Evolutionary conservation across 2,797 vertebrate genomes (phyloP).

Genomic region (Melanotaenia maccullochi): DNA sequence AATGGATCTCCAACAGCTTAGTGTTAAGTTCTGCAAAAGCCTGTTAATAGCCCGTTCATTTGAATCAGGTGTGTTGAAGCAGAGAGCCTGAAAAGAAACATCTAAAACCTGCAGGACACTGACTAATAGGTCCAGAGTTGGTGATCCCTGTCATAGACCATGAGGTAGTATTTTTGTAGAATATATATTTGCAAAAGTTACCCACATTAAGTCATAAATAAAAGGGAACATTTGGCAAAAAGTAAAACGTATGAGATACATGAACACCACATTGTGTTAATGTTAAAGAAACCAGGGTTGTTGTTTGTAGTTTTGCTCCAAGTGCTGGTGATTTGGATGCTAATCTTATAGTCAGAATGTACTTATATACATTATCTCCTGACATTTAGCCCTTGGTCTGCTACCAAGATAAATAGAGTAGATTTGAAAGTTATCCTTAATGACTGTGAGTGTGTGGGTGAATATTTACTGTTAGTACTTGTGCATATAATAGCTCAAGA

Average conservation of each 20-base stretch:
- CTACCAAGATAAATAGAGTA: constrained; percentile 16
- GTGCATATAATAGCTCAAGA: not conserved
- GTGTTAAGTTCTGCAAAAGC: too few species aligned
- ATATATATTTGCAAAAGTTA: too few species aligned
- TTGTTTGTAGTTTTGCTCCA: not conserved
- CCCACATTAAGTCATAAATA: not conserved
- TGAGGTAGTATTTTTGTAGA: too few species aligned
- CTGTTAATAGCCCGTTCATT: too few species aligned
- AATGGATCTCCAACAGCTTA: too few species aligned
- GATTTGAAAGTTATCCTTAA: constrained; percentile 15
- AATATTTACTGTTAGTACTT: constrained; percentile 17
- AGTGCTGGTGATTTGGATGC: constrained; percentile 6
- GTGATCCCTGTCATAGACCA: too few species aligned
- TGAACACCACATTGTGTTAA: not conserved
- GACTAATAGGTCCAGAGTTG: too few species aligned
- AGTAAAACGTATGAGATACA: not conserved
- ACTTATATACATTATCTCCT: constrained; percentile 19
- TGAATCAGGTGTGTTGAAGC: too few species aligned
- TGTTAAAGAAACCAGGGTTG: not conserved
- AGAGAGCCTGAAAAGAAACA: too few species aligned
- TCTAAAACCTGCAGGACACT: too few species aligned
- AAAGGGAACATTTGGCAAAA: too few species aligned
- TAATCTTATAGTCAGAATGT: constrained; percentile 25
- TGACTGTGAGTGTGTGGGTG: constrained; percentile 24
- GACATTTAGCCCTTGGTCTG: constrained; percentile 37